Evolutionary conservation across 1,140 invertebrate species (phyloP), one percentile per base, ranked within the genome.

Genomic region (Lepidurus couesii): DNA sequence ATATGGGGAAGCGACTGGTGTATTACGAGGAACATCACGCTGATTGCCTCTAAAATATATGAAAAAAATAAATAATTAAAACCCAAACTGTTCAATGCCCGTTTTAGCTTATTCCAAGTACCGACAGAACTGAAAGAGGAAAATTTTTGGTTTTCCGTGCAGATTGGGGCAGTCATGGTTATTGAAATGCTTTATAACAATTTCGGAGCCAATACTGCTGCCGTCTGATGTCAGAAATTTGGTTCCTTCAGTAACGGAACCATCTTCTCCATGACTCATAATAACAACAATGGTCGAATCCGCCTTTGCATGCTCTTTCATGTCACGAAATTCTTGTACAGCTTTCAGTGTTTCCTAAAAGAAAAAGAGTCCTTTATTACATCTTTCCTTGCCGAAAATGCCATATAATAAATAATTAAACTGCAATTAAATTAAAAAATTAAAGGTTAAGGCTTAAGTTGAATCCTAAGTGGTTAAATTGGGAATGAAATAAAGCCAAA

Each of bases 91-190:
- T 7, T 26, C 10, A 3, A 34, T 3, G 3, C 4, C 4, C 34
- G 4, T 4, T 34, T 34, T 47, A 10, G 1, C 45, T 47, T 47
- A 47, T 47, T 47, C 21, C 7, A 13, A 13, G 78, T 82, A 89
- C 88, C 91, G 88, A 84, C 92, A 93, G 73, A 89, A 87, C 84
- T 93, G 92, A 82, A 92, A 92, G 45, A 94, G 89, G 81, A 94
- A 92, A 80, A 93, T 87, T 85, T 94, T 94, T 73, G 92, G 92
- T 82, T 93, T 91, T 65, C 87, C 86, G 0, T 84, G 82, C 44
- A 94, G 85, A 78, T 84, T 77, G 1, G 87, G 86, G 82, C 91
- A 90, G 75, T 87, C 87, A 11, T 84, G 81, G 78, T 89, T 87
- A 73, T 88, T 88, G 82, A 94, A 93, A 80, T 86, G 86, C 11